These are phyloP conservation scores for Microcebus jonahi DNA, from an alignment of 2,113 vertebrate species.

Conservation along the genomic window DNA sequence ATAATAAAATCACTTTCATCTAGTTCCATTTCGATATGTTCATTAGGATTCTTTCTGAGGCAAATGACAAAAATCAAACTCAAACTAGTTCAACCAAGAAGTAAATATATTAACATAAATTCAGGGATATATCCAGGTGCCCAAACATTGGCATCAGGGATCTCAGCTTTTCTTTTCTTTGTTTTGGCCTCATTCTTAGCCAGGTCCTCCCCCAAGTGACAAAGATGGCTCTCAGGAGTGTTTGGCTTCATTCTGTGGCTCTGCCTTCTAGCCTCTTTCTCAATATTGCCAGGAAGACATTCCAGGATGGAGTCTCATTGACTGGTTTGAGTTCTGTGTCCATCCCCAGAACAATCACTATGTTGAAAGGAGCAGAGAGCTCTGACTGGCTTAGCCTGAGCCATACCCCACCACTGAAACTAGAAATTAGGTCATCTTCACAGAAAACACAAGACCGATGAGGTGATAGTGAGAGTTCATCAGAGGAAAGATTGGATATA, in stretches of 20 bases:
- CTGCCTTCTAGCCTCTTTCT: not conserved
- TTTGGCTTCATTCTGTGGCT: not conserved
- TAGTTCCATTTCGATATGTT: not conserved
- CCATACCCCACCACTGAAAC: not conserved
- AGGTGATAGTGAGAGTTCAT: not conserved
- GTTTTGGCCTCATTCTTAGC: not conserved
- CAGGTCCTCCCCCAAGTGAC: not conserved
- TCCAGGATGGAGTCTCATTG: not conserved
- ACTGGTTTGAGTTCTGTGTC: not conserved
- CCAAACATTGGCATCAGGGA: not conserved
- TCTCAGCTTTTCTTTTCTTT: not conserved
- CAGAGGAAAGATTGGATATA: not conserved
- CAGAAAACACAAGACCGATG: not conserved
- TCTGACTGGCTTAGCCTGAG: not conserved
- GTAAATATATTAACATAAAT: not conserved
- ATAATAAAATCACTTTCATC: not conserved
- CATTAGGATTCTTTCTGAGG: not conserved
- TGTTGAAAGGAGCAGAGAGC: not conserved
- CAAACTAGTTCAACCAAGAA: not conserved
- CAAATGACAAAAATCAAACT: not conserved
- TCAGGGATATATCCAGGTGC: not conserved
- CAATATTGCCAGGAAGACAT: not conserved
- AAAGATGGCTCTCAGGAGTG: not conserved
- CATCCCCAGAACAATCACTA: not conserved
- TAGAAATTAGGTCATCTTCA: not conserved